Base-by-base conservation (phyloP, 2,797 vertebrate species). In the Etheostoma nigrum region DNA sequence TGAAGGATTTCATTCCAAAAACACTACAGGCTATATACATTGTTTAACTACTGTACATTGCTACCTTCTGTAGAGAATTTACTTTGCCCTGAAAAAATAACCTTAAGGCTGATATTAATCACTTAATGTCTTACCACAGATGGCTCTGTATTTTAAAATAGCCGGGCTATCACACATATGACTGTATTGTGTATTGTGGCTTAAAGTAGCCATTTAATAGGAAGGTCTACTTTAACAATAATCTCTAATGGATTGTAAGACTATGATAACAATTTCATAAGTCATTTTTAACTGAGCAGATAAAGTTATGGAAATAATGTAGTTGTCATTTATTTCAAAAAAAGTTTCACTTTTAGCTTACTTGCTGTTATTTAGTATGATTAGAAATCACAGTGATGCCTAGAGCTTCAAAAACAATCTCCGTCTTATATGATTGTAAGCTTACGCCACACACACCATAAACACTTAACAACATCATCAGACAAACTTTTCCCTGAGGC, bases 401-500 rank as follows among this genome's bases (percentile, higher is more conserved):
- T 85, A 82, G 87, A 93, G 89, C 86, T 91, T 90, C 60, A 82
- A 86, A 91, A 91, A 93, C 90, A 91, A 91, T 90, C 87, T 86
- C 87, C 27, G 84, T 89, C 88, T 91, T 75, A 86, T 30, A 30
- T 93, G 92, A 94, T 94, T 94, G 93, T 93, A 93, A 92, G 88
- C 85, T 92, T 89, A 90, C 90, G 89, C 91, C 86, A 86, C 86
- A 84, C 86, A 88, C 85, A 86, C 84, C 72, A 71, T 80, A 81
- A 90, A 93, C 90, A 91, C 79, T 74, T 77, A 82, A 72, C 81
- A 87, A 81, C 48, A 90, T 89, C 74, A 72, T 85, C 86, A 90
- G 85, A 92, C 89, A 92, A 91, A 89, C 89, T 62, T 88, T 90
- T 93, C 93, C 93, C 93, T 94, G 93, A 94, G 93, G 91, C 91